Conservation (phyloP, 2,797 vertebrate genomes). For the Cheracebus regulus region DNA sequence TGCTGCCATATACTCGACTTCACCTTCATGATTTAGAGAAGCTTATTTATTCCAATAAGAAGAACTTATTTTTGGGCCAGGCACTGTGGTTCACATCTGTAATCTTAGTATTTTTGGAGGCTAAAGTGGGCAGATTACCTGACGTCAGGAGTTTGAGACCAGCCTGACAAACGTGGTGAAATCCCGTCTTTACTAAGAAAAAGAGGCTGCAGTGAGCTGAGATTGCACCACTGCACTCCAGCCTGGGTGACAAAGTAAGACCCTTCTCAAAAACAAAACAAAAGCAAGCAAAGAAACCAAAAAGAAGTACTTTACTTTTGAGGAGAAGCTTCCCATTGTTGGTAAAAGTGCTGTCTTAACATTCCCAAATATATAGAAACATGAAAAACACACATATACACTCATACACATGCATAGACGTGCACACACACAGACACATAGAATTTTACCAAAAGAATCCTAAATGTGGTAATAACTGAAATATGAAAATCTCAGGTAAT, state of each 20-base stretch:
- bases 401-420: background rate
- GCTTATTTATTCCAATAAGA: background rate
- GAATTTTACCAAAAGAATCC: background rate
- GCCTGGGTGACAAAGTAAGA: too few relatives aligned
- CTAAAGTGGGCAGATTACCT: too few relatives aligned
- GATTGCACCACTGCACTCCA: too few relatives aligned
- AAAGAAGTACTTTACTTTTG: background rate
- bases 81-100: too few relatives aligned
- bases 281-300: background rate
- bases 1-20: background rate
- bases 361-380: background rate
- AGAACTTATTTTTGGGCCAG: background rate
- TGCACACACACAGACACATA: background rate
- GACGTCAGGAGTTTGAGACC: too few relatives aligned
- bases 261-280: too few relatives aligned
- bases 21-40: background rate
- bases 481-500: background rate
- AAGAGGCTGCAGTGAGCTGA: too few relatives aligned
- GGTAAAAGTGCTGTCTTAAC: background rate
- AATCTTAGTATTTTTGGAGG: too few relatives aligned
- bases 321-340: background rate
- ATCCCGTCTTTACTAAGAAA: too few relatives aligned
- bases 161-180: too few relatives aligned
- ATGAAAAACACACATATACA: background rate
- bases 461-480: background rate